Base-by-base conservation (phyloP, 2,113 vertebrate genomes). In the Brachypteracias leptosomus region DNA sequence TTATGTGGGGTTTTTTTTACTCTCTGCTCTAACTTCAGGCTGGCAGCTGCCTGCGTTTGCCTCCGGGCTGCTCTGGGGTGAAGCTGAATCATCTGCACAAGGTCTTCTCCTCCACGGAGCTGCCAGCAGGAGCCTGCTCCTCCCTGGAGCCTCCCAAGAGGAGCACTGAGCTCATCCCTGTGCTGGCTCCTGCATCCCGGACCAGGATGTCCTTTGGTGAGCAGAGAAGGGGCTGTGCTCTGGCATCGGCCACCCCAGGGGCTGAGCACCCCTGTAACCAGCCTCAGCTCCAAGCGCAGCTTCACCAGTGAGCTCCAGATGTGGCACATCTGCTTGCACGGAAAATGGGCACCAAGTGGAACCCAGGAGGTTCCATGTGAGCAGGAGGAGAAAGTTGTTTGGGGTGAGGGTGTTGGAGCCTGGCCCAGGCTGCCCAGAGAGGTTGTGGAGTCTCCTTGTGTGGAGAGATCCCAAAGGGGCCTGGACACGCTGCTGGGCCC, bases 201-300 rank as follows among this genome's bases (percentile, higher is more conserved):
- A 40, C 47, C 4, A 3, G 68, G 57, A 19, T 3, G 6, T 57
- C 59, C 52, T 51, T 47, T 2, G 1, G n/a, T 1, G 21, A 52
- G 90, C 70, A 35, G 31, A 20, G 54, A 9, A 25, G 13, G 6
- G 54, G 40, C 46, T 35, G n/a, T 8, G 54, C 28, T 25, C 51
- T 16, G 2, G 5, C 31, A 15, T 33, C 1, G 0, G 12, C 52
- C 17, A 8, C 13, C 52, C 49, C 52, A 3, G 29, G 13, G 1
- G 9, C 71, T 33, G 36, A 21, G 58, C 6, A 13, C 3, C 1
- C 29, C 55, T 40, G 14, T 9, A 36, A 40, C 9, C 7, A 49
- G 72, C 49, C 59, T 21, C 3, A 1, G 19, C 49, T 51, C 61
- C 67, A 33, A 49, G 36, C 18, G 26, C 67, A 16, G 57, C 54